phyloP scores from a whole-genome alignment of 2,888 invertebrate species.

The Phanerotoma sp. region DNA sequence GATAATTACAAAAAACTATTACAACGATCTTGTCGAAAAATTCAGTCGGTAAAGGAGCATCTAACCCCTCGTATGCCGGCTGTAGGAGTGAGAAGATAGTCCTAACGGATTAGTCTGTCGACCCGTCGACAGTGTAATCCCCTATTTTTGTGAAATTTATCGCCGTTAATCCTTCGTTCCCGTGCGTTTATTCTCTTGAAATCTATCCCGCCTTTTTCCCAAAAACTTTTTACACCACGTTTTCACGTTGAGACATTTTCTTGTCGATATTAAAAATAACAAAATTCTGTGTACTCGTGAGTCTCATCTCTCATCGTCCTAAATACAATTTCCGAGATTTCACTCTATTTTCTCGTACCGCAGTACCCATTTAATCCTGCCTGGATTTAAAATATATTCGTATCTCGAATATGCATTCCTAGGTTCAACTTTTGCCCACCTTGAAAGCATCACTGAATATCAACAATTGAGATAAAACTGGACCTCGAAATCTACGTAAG shows the following conservation, averaged over 20 bases:
- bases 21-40: constrained; percentile 10
- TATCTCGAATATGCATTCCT: constrained; percentile 54
- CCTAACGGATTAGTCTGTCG: constrained; percentile 57
- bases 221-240: constrained; percentile 16
- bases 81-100: constrained; percentile 32
- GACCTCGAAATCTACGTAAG: too few relatives aligned
- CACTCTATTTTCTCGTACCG: constrained; percentile 9
- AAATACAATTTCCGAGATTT: background rate
- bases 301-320: constrained; percentile 24
- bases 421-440: constrained; percentile 38
- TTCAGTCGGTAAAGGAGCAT: constrained; percentile 13
- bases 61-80: constrained; percentile 20
- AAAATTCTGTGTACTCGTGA: constrained; percentile 37
- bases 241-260: constrained; percentile 31
- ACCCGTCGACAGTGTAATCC: constrained; percentile 56
- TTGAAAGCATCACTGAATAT: background rate
- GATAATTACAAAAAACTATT: constrained; percentile 23
- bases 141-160: constrained; percentile 58
- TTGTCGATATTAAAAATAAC: constrained; percentile 52
- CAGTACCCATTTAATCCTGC: constrained; percentile 45
- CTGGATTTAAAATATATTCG: constrained; percentile 55
- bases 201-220: constrained; percentile 33
- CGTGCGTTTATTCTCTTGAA: constrained; percentile 35
- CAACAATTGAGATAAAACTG: too few relatives aligned
- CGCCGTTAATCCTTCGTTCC: constrained; percentile 56